These are phyloP conservation scores for Tribolium castaneum DNA, from an alignment of 1,140 invertebrate genomes.

Conservation along the genomic window DNA sequence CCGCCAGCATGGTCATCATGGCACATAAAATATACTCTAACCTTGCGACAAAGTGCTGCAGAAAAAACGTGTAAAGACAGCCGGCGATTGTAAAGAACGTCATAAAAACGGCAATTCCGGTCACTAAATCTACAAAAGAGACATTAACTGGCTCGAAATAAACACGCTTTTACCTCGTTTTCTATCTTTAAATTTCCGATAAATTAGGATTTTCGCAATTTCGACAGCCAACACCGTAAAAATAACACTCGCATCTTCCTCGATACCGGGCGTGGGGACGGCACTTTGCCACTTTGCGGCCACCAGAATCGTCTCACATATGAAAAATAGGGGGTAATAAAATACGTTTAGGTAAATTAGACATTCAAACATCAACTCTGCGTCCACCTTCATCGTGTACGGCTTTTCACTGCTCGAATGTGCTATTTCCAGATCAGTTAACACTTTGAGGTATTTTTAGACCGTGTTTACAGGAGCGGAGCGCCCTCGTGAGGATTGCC, in stretches of 20 bases:
- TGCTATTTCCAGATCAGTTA: conserved; percentile 37
- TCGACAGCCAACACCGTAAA: conserved; percentile 49
- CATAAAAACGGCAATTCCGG: conserved; percentile 51
- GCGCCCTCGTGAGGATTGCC: neutral
- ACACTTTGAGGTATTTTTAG: conserved; percentile 39
- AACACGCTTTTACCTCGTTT: conserved; percentile 49
- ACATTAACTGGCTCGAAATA: neutral
- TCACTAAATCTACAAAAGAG: conserved; percentile 51
- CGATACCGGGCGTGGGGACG: conserved; percentile 52
- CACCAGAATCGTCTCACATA: conserved; percentile 55
- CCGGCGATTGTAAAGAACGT: conserved; percentile 51
- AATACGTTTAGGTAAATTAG: conserved; percentile 57
- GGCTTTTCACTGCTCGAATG: neutral
- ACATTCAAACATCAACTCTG: conserved; percentile 58
- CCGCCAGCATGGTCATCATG: conserved; percentile 50
- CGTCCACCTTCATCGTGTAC: conserved; percentile 53
- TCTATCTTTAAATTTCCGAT: conserved; percentile 54
- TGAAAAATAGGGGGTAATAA: conserved; percentile 56
- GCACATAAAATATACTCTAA: conserved; percentile 54
- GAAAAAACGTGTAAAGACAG: conserved; percentile 51
- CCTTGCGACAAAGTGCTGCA: conserved; percentile 54
- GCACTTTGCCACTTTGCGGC: conserved; percentile 55
- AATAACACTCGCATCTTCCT: conserved; percentile 52
- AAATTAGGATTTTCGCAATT: conserved; percentile 53
- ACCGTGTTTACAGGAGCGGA: neutral